phyloP scores from a whole-genome alignment of 2,797 vertebrate species.

The Anguilla megastoma region DNA sequence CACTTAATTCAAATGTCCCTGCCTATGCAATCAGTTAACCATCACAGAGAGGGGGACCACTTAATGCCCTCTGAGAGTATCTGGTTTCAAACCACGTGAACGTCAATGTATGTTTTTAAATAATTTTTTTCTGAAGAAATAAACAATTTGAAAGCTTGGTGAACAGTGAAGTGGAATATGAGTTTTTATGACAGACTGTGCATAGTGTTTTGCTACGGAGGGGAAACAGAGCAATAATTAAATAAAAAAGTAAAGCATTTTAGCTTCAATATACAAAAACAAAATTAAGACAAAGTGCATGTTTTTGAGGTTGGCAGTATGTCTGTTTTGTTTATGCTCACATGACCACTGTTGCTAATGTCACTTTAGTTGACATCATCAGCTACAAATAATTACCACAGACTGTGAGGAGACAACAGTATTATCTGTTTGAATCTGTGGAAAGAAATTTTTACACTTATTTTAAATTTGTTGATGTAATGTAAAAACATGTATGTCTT shows the following conservation, averaged over 20 bases:
- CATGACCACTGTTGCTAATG: not conserved
- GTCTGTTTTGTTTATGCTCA: not conserved
- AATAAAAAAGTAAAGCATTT: not conserved
- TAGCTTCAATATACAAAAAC: not conserved
- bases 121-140: not conserved
- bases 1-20: not conserved
- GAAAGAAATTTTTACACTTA: not conserved
- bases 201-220: not conserved
- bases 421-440: not conserved
- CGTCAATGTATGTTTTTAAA: not conserved
- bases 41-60: not conserved
- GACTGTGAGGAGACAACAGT: not conserved
- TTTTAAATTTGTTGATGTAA: too few species aligned
- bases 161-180: not conserved
- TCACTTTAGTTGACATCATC: not conserved
- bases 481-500: too few species aligned
- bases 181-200: not conserved
- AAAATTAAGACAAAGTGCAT: not conserved
- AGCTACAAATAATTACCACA: not conserved
- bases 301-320: not conserved
- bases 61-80: not conserved
- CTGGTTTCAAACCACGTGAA: conserved; percentile 20
- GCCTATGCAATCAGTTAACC: not conserved
- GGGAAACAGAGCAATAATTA: not conserved
- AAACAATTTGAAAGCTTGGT: not conserved